phyloP scores from a whole-genome alignment of 2,888 invertebrate species.

The Nomada fucata region DNA sequence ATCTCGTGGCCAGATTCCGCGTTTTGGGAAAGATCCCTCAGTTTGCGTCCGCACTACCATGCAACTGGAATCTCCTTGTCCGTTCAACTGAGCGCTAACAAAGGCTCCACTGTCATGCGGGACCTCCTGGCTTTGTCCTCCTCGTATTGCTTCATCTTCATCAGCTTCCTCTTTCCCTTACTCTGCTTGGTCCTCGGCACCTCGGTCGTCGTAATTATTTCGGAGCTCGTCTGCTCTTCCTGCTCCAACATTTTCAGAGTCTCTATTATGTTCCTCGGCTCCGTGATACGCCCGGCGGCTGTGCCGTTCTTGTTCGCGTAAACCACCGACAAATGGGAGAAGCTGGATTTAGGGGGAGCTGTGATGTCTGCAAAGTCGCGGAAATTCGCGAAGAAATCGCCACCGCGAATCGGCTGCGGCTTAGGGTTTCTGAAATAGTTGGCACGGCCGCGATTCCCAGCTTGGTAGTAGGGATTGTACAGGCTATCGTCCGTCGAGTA shows the following conservation, averaged over 20 bases:
- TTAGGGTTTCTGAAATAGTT: constrained; percentile 89
- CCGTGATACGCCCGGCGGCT: constrained; percentile 85
- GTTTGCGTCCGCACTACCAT: constrained; percentile 68
- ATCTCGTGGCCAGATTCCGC: constrained; percentile 79
- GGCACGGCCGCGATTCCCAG: constrained; percentile 90
- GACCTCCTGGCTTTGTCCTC: constrained; percentile 82
- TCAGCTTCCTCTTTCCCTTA: constrained; percentile 80
- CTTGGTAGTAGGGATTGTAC: constrained; percentile 87
- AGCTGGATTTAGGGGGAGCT: constrained; percentile 91
- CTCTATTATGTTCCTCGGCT: constrained; percentile 94
- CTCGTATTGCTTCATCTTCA: constrained; percentile 80
- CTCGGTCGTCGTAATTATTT: constrained; percentile 74
- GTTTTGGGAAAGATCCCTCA: constrained; percentile 74
- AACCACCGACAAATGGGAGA: constrained; percentile 93
- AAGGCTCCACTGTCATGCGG: constrained; percentile 80
- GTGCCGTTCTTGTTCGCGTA: constrained; percentile 92
- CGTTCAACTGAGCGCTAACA: constrained; percentile 82
- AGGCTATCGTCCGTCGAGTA: constrained; percentile 86
- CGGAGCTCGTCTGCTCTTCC: constrained; percentile 79
- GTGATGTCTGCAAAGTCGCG: constrained; percentile 96
- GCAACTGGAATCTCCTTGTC: constrained; percentile 54
- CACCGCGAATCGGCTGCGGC: constrained; percentile 88
- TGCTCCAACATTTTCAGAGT: constrained; percentile 90
- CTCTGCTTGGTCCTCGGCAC: constrained; percentile 81
- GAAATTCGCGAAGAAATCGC: constrained; percentile 95